Base-by-base conservation (phyloP, 1,140 invertebrate species). In the Drosophila varians region DNA sequence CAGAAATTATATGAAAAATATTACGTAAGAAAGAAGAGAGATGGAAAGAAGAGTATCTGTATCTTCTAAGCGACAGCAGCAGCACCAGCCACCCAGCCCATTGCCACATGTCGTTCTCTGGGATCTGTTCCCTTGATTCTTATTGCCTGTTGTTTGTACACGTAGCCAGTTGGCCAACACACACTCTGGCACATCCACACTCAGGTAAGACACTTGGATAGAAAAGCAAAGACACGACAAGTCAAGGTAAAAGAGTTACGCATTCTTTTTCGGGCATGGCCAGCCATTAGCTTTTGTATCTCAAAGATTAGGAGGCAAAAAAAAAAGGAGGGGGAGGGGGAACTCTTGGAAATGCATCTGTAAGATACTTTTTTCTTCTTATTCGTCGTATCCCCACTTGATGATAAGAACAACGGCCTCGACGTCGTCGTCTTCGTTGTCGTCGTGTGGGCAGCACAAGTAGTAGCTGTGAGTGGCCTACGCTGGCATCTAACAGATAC, bases 241-340 rank as follows among this genome's bases (percentile, higher is more conserved):
- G 79, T 83, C 80, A 84, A 84, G 82, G 76, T 76, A 79, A 84
- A 75, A 70, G 61, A 86, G 75, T 75, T 84, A 79, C 80, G 71
- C 80, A 77, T 74, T 71, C 57, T 76, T 64, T 61, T 61, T 68
- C 52, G 52, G 57, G 60, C 68, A 71, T 47, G 54, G 71, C 46
- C 57, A 75, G 42, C 61, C 43, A 65, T 53, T 65, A 43, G 53
- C 42, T 9, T 16, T 72, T 47, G 61, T 57, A 76, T 57, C 55
- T 77, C 6, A 60, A 21, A 56, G 57, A 73, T 62, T 38, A 28
- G 9, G 16, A 21, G 45, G 9, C 12, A n/a, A 38, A 16, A 4
- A 19, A 14, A 2, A 34, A 9, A 40, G 2, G 9, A 43, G 28
- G 8, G 18, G 6, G 16, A n/a, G n/a, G n/a, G n/a, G n/a, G n/a